phyloP scores from a whole-genome alignment of 1,140 invertebrate genomes.

The Lordiphosa collinella region DNA sequence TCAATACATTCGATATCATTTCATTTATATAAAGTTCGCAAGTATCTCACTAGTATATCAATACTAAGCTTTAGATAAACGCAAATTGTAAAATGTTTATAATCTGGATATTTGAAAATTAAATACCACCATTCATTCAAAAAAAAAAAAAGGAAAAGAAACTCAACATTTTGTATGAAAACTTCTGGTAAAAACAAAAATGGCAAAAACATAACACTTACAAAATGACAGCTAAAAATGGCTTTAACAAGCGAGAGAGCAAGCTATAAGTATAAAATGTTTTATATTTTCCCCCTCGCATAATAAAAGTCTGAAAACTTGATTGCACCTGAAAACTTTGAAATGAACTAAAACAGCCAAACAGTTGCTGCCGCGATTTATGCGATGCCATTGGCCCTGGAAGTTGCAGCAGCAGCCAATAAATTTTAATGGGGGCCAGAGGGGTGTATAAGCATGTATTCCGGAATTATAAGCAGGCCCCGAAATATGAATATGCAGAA shows the following conservation, averaged over 20 bases:
- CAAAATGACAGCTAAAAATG: slow-evolving; percentile 60
- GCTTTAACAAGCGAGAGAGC: slow-evolving; percentile 12
- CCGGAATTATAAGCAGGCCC: slow-evolving; percentile 18
- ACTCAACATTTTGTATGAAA: slow-evolving; percentile 59
- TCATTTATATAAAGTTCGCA: too few species aligned
- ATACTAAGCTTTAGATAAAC: too few species aligned
- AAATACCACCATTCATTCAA: too few species aligned
- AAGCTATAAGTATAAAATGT: slow-evolving; percentile 49
- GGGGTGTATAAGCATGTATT: slow-evolving; percentile 17
- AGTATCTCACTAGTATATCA: too few species aligned
- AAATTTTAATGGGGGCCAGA: slow-evolving; percentile 40
- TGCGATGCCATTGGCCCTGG: slow-evolving; percentile 35
- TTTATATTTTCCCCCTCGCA: slow-evolving; percentile 43
- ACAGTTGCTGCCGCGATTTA: slow-evolving; percentile 47
- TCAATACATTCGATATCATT: too few species aligned
- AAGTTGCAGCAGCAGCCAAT: slow-evolving; percentile 32
- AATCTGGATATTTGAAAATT: too few species aligned
- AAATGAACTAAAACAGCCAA: slow-evolving; percentile 28
- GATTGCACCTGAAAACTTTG: slow-evolving; percentile 58
- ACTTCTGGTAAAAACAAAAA: slow-evolving; percentile 48
- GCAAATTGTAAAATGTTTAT: too few species aligned
- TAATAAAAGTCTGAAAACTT: slow-evolving; percentile 68
- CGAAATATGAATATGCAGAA: slow-evolving; percentile 33
- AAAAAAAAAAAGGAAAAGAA: slow-evolving; percentile 37
- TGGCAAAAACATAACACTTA: slow-evolving; percentile 50